Evolutionary conservation across 2,888 invertebrate genomes (phyloP), one percentile per base, ranked within the genome.

Genomic region (Caenorhabditis sp.): DNA sequence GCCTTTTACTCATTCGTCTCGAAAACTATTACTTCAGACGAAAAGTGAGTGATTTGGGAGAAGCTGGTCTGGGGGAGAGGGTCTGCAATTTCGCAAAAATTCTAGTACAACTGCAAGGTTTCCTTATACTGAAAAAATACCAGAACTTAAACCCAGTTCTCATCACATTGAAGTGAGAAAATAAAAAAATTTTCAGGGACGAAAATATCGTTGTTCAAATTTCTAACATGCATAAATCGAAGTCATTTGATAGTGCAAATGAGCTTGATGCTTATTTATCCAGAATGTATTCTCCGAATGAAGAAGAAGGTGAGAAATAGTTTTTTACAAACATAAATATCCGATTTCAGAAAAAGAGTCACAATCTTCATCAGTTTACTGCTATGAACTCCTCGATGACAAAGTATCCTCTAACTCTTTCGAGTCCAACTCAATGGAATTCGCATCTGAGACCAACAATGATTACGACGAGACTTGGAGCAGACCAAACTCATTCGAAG

Each of bases 211-310:
- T 49, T 1, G 24, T 26, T 19, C 14, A 19, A 19, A 37, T 69
- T 6, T 76, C 62, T 0, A 31, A 50, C n/a, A 60, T 75, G 19
- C 77, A 77, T 60, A 66, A 59, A 37, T 75, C 66, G 12, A 53
- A 58, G 23, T 77, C 77, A 37, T 77, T 77, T 37, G 77, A 77
- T 43, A 71, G 61, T 58, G 77, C 77, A 12, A 58, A 64, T 36
- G 57, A 72, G 54, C 58, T 77, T 2, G 75, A 75, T 27, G 36
- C 61, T 14, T 69, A 59, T n/a, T 58, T 66, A 58, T 64, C 17
- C 12, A 73, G 31, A 54, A 70, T 73, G 1, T 60, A 65, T 21
- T 6, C 14, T 17, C 54, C 51, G 0, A 54, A 63, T 2, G 27
- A 23, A 5, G 55, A 61, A 26, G 54, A 58, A 57, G 36, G 55